These are phyloP conservation scores for Lutraria rhynchaena DNA, from an alignment of 1,140 invertebrate genomes.

Conservation along the genomic window DNA sequence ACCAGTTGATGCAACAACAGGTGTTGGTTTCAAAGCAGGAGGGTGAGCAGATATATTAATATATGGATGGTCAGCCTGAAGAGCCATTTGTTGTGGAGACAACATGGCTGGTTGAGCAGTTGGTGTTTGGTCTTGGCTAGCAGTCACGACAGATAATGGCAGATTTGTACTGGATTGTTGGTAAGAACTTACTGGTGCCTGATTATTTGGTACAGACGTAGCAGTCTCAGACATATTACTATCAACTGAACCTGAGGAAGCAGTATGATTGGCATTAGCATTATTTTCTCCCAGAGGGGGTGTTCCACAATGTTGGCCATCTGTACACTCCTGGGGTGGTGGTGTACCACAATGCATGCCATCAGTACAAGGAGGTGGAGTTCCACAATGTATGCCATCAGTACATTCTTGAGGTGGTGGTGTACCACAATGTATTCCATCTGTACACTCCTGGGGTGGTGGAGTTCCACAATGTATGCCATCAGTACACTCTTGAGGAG, in stretches of 20 bases:
- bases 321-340: conserved; percentile 17
- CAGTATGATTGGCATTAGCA: no score
- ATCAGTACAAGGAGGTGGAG: conserved; percentile 47
- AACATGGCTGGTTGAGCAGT: not conserved
- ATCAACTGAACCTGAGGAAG: no score
- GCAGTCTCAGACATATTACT: no score
- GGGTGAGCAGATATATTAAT: conserved; percentile 20
- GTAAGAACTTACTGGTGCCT: no score
- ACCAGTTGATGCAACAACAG: conserved; percentile 19
- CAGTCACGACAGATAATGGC: conserved; percentile 9
- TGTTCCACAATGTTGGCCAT: conserved; percentile 46
- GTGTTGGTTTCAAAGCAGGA: conserved; percentile 26
- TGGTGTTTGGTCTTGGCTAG: not conserved
- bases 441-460: conserved; percentile 37
- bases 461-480: conserved; percentile 47
- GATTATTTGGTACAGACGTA: no score
- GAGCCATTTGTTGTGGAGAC: conserved; percentile 29
- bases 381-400: conserved; percentile 52
- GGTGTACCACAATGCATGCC: conserved; percentile 54
- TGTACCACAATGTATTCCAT: conserved; percentile 57
- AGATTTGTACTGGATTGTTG: not conserved
- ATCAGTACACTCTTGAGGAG: conserved; percentile 29
- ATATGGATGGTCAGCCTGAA: conserved; percentile 50
- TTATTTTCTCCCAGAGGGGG: conserved; percentile 17
- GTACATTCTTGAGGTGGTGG: conserved; percentile 34